Percentiles rank a stretch among this genome's conserved stretches.
These are phyloP conservation scores for Vireo altiloquus DNA, from an alignment of 2,113 vertebrate species.

Conservation along the genomic window DNA sequence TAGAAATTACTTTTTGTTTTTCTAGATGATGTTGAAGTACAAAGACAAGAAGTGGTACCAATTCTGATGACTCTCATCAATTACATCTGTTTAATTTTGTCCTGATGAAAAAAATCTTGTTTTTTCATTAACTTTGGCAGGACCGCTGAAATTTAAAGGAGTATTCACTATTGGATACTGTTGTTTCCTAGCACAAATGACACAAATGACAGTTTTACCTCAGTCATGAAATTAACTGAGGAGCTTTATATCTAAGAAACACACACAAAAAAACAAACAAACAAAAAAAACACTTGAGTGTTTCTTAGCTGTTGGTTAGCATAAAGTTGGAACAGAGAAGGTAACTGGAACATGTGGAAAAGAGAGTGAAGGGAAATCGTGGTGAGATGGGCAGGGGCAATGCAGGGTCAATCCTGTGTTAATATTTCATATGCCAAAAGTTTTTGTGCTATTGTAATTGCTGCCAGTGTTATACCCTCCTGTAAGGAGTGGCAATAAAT, in stretches of 20 bases:
- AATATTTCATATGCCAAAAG: constrained; percentile 82
- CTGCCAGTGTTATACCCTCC: constrained; percentile 76
- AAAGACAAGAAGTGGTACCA: constrained; percentile 99
- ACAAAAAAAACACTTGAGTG: neutral
- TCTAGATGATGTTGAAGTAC: constrained; percentile 98
- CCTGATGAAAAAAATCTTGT: constrained; percentile 71
- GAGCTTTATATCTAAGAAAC: constrained; percentile 70
- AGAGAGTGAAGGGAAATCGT: neutral
- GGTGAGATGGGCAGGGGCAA: constrained; percentile 58
- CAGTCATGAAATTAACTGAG: constrained; percentile 83
- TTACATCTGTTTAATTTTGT: constrained; percentile 72
- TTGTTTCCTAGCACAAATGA: constrained; percentile 90
- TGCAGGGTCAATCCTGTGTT: constrained; percentile 70
- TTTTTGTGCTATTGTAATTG: constrained; percentile 76
- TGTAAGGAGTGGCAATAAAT: constrained; percentile 68
- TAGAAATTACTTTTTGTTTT: neutral
- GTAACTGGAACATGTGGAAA: constrained; percentile 22
- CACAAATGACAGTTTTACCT: constrained; percentile 89
- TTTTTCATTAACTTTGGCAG: constrained; percentile 75
- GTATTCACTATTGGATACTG: constrained; percentile 66
- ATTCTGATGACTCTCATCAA: constrained; percentile 82
- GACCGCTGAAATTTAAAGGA: constrained; percentile 69
- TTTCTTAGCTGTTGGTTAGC: constrained; percentile 52
- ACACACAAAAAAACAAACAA: neutral
- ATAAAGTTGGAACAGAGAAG: constrained; percentile 33